Base-by-base conservation (phyloP, 2,113 vertebrate species). In the Bolborhynchus lineola region DNA sequence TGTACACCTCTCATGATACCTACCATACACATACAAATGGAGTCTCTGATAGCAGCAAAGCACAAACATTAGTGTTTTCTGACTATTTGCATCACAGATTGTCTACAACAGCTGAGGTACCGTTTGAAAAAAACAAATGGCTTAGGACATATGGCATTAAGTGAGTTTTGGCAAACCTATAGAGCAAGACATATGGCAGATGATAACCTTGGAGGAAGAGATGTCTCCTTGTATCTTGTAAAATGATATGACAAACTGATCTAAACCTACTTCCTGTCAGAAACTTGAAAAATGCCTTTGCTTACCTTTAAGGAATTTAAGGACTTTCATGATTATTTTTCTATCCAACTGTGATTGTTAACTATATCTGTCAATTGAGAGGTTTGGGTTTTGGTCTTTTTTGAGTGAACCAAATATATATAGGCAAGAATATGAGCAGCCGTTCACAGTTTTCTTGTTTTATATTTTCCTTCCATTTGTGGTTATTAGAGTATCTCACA, bases 111-210 rank as follows among this genome's bases (percentile, higher is more conserved):
- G 60, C 60, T 92, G 46, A 90, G 49, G 25, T 70, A 42, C 16
- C 49, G 4, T 37, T 59, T 63, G 46, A 75, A 88, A 88, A 88
- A 86, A 93, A 78, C 86, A 95, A 94, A 74, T 18, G 25, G 46
- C 46, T 78, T 59, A 64, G 68, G 80, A 92, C 96, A 97, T 94
- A 97, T 92, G 94, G 96, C 42, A 35, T 46, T 84, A 94, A 95
- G 72, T 52, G 88, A 90, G 76, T 95, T 93, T 93, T 96, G 94
- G 92, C 95, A 97, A 95, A 95, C 60, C 23, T 88, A 37, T 86
- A 42, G 92, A 84, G 69, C 17, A 75, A 86, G 14, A n/a, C 95
- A 95, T 97, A 96, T 92, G 95, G 95, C 50, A 52, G 71, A 47
- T 55, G 26, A 75, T 88, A 96, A 93, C 92, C 96, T 97, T 96